Conservation (phyloP, 2,888 invertebrate genomes). For the Lasiommata megera region DNA sequence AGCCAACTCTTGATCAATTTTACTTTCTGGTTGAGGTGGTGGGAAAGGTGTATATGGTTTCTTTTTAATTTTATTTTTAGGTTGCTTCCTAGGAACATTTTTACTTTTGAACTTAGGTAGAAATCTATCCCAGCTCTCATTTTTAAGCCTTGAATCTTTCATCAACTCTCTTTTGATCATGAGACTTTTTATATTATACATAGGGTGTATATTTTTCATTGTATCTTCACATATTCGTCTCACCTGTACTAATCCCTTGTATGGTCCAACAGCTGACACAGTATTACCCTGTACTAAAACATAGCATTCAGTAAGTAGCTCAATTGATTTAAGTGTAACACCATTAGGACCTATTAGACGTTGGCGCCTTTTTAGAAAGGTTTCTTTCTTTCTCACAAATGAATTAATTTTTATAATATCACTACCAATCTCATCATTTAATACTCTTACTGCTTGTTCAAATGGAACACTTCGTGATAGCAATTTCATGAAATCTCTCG, state of each 20-base stretch:
- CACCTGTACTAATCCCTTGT: constrained; percentile 93
- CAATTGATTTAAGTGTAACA: constrained; percentile 98
- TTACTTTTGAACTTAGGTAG: constrained; percentile 95
- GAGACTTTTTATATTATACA: constrained; percentile 97
- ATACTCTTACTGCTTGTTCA: constrained; percentile 94
- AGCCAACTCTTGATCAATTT: constrained; percentile 95
- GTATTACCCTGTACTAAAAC: constrained; percentile 98
- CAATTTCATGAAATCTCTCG: constrained; percentile 96
- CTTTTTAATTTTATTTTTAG: constrained; percentile 93
- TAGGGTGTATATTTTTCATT: constrained; percentile 99
- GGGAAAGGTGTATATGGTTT: constrained; percentile 99
- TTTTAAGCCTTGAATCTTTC: constrained; percentile 94
- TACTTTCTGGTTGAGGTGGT: constrained; percentile 95
- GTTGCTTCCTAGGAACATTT: constrained; percentile 94
- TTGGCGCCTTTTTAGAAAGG: constrained; percentile 97
- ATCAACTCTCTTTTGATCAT: constrained; percentile 98
- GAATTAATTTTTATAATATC: constrained; percentile 98
- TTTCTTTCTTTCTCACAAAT: constrained; percentile 93
- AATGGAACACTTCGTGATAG: constrained; percentile 97
- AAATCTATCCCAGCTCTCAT: constrained; percentile 98
- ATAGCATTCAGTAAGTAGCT: constrained; percentile 97
- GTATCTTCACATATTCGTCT: constrained; percentile 96
- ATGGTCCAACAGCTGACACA: constrained; percentile 97
- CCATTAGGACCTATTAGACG: constrained; percentile 98
- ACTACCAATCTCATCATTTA: constrained; percentile 94